These are phyloP conservation scores for Charina bottae DNA, from an alignment of 2,113 vertebrate species.

Conservation along the genomic window DNA sequence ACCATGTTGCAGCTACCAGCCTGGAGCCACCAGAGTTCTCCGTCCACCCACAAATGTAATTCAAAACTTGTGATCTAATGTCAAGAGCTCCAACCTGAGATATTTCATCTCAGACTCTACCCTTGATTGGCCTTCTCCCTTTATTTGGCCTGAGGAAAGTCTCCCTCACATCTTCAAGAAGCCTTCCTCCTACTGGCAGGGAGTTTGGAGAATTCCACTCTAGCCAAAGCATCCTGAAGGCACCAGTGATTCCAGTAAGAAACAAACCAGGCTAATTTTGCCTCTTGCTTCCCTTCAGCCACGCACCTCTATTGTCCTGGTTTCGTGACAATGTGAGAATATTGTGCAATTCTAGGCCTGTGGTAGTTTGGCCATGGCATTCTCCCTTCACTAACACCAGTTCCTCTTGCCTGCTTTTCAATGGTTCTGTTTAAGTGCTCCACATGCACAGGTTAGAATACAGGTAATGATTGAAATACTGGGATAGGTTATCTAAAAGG, in stretches of 20 bases:
- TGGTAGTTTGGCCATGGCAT: neutral
- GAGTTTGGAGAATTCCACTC: neutral
- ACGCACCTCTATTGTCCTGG: no score
- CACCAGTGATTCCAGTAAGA: neutral
- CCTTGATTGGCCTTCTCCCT: no score
- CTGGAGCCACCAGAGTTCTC: neutral
- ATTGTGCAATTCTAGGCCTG: neutral
- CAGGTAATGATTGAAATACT: neutral
- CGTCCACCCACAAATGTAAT: neutral
- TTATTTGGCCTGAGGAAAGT: neutral
- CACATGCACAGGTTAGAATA: neutral
- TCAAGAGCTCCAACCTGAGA: neutral
- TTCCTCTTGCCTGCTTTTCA: neutral
- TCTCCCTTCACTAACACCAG: neutral
- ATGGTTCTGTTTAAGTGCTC: neutral
- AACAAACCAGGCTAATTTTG: neutral
- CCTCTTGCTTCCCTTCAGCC: neutral
- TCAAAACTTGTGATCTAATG: neutral
- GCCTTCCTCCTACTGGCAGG: neutral
- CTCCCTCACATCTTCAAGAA: neutral
- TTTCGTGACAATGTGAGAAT: neutral
- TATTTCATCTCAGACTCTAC: neutral
- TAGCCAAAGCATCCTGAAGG: neutral
- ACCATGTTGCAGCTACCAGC: neutral
- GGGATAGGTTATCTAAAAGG: neutral